A percentile compares a stretch with the other conserved stretches of the same genome.
Evolutionary conservation across 2,797 vertebrate genomes (phyloP).

Genomic region (Scyliorhinus canicula): DNA sequence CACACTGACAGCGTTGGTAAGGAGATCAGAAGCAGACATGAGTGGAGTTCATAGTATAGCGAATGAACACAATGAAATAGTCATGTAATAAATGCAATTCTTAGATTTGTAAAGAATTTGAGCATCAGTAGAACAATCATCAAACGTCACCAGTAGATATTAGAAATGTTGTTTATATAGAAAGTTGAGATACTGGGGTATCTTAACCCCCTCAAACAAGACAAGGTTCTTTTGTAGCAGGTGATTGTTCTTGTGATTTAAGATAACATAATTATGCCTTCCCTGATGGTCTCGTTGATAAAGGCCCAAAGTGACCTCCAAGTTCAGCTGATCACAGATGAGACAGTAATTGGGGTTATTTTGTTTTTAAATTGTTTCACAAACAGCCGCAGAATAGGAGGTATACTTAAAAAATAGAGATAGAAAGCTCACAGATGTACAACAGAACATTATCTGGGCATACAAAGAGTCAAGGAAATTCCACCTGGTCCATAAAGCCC

Average conservation of each 20-base stretch:
- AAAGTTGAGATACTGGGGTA: background rate
- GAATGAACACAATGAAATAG: background rate
- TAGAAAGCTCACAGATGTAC: background rate
- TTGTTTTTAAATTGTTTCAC: background rate
- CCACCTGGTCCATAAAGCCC: background rate
- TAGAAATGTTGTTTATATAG: background rate
- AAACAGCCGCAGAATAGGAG: background rate
- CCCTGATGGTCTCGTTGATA: background rate
- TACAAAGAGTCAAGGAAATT: background rate
- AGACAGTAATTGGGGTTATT: background rate
- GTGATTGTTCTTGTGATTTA: background rate
- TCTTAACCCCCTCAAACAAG: background rate
- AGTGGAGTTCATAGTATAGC: background rate
- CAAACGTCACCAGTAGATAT: background rate
- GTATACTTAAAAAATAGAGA: background rate
- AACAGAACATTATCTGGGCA: background rate
- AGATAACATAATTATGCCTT: background rate
- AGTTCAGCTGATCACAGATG: background rate
- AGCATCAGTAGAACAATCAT: background rate
- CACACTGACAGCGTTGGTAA: slow-evolving; percentile 66
- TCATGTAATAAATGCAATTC: background rate
- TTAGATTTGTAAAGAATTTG: background rate
- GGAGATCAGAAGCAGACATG: background rate
- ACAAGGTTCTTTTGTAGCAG: background rate
- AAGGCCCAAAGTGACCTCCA: background rate